Evolutionary conservation across 2,113 vertebrate species (phyloP), one percentile per base, ranked within the genome.

Genomic region (Seriola aureovittata): DNA sequence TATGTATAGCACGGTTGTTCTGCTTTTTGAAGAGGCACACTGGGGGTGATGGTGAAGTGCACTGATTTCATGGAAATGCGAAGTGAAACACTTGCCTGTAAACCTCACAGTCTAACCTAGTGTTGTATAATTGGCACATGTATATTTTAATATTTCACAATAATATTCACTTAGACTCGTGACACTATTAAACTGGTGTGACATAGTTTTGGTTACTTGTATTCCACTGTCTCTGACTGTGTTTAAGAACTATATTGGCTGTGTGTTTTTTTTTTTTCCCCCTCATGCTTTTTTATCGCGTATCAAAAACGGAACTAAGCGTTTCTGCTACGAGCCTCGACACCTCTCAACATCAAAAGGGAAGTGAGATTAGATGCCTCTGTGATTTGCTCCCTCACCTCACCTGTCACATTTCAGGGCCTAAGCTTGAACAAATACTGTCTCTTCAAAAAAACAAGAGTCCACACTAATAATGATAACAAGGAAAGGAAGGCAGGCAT

Each of bases 351-450:
- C 78, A 89, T 88, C 83, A 92, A 93, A 94, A 85, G 78, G 85
- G 93, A 94, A 94, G 91, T 91, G 91, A 93, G 89, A 94, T 88
- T 89, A 90, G 85, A 84, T 81, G 67, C 71, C 57, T 83, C 70
- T 84, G 67, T 78, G 81, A 82, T 75, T 78, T 48, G 36, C 71
- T 65, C 42, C 63, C 75, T 86, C 73, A 64, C 52, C 73, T 89
- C 87, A 85, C 82, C 81, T 86, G 81, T 83, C 81, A 87, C 74
- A 81, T 87, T 86, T 91, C 63, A 72, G 3, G 76, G 67, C 52
- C 64, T 70, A 46, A 80, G 36, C 38, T 77, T 77, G 52, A 80
- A 74, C 40, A 92, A 82, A 83, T 75, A 58, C 23, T 38, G 12
- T 80, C 29, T 88, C 34, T 85, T 85, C 40, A 85, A 89, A 32